Conservation (phyloP, 1,140 invertebrate genomes). For the Rhagoletis zephyria region DNA sequence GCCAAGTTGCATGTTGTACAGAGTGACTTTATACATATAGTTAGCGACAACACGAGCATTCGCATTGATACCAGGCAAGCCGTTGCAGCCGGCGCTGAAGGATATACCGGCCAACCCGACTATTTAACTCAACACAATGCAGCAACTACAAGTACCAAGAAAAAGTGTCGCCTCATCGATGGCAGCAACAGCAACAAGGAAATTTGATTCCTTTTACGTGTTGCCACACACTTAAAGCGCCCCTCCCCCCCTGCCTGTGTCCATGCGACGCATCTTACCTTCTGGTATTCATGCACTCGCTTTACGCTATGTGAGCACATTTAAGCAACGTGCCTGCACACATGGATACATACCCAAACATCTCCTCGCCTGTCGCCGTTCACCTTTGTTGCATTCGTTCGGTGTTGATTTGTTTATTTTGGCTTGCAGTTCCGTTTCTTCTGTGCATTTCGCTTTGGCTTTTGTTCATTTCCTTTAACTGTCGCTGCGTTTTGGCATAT, state of each 20-base stretch:
- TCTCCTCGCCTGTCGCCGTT: neutral
- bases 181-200: conserved; percentile 28
- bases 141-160: neutral
- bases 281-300: neutral
- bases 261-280: neutral
- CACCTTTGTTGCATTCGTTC: neutral
- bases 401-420: neutral
- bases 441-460: neutral
- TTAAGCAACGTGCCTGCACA: neutral
- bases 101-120: neutral
- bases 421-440: neutral
- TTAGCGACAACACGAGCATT: neutral
- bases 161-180: neutral
- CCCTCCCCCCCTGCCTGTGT: neutral
- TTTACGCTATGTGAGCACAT: neutral
- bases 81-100: neutral
- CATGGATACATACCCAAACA: neutral
- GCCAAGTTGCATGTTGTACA: no score
- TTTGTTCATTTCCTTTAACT: conserved; percentile 43
- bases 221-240: conserved; percentile 23
- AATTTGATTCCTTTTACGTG: conserved; percentile 45
- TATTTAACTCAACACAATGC: no score
- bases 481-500: conserved; percentile 36
- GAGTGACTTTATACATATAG: no score
- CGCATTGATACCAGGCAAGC: no score